A percentile compares a stretch with the other conserved stretches of the same genome.
Evolutionary conservation across 2,797 vertebrate species (phyloP).

Genomic region (Pipistrellus nathusii): DNA sequence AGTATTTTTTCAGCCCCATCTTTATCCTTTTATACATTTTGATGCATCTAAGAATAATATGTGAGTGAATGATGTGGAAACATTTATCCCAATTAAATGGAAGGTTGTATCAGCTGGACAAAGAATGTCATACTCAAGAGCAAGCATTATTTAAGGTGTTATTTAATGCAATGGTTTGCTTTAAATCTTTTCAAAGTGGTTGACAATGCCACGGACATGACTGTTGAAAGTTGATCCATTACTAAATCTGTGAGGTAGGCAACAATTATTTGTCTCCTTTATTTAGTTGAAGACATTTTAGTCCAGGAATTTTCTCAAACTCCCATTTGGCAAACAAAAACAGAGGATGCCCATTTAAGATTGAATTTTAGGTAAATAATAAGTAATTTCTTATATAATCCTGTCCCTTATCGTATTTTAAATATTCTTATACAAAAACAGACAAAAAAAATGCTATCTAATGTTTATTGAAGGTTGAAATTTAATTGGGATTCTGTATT

Average conservation of each 20-base stretch:
- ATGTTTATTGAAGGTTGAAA: neutral
- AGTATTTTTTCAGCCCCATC: neutral
- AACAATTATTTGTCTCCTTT: neutral
- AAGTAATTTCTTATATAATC: neutral
- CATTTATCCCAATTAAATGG: neutral
- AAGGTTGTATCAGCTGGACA: neutral
- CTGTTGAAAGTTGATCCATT: neutral
- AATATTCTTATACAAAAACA: neutral
- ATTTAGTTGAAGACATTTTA: neutral
- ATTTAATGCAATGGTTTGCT: neutral
- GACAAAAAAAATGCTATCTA: neutral
- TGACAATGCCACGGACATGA: neutral
- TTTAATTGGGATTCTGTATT: neutral
- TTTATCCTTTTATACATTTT: neutral
- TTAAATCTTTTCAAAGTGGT: conserved; percentile 17
- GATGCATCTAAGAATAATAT: neutral
- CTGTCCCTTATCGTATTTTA: neutral
- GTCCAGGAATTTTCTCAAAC: neutral
- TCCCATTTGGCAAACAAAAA: conserved; percentile 14
- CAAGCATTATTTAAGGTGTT: neutral
- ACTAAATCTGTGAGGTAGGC: neutral
- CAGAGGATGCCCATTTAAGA: neutral
- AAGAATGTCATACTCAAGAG: neutral
- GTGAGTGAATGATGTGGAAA: neutral
- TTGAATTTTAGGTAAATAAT: neutral